These are phyloP conservation scores for Dreissena polymorpha DNA, from an alignment of 1,140 invertebrate genomes.

Conservation along the genomic window DNA sequence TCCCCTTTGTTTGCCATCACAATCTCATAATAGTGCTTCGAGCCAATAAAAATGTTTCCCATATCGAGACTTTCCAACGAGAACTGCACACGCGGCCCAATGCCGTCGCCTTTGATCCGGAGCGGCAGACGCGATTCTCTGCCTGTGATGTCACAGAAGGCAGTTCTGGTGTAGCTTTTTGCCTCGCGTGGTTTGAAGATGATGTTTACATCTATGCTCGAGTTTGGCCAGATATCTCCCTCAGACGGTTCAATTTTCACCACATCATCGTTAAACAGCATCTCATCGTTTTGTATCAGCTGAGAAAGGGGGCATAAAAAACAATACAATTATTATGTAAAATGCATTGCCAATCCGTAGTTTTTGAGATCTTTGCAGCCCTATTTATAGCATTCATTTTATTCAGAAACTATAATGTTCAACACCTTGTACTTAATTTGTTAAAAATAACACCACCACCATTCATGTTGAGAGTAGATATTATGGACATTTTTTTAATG, in stretches of 20 bases:
- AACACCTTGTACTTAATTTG: no score
- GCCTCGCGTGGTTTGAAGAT: conserved; percentile 79
- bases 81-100: conserved; percentile 78
- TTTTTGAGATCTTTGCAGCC: no score
- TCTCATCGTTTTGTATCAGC: conserved; percentile 73
- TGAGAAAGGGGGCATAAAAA: conserved; percentile 56
- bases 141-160: conserved; percentile 79
- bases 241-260: conserved; percentile 79
- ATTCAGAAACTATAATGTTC: no score
- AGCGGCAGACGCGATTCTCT: conserved; percentile 77
- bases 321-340: no score
- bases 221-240: conserved; percentile 80
- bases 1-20: conserved; percentile 79
- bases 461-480: no score
- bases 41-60: conserved; percentile 79
- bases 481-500: no score
- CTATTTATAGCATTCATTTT: no score
- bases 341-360: no score
- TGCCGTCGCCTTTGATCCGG: conserved; percentile 76
- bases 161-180: conserved; percentile 75
- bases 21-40: conserved; percentile 78
- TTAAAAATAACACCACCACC: no score
- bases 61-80: conserved; percentile 77
- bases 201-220: conserved; percentile 74
- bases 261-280: conserved; percentile 78